These are phyloP conservation scores for Lydus trimaculatus DNA, from an alignment of 2,888 invertebrate genomes.

Conservation along the genomic window DNA sequence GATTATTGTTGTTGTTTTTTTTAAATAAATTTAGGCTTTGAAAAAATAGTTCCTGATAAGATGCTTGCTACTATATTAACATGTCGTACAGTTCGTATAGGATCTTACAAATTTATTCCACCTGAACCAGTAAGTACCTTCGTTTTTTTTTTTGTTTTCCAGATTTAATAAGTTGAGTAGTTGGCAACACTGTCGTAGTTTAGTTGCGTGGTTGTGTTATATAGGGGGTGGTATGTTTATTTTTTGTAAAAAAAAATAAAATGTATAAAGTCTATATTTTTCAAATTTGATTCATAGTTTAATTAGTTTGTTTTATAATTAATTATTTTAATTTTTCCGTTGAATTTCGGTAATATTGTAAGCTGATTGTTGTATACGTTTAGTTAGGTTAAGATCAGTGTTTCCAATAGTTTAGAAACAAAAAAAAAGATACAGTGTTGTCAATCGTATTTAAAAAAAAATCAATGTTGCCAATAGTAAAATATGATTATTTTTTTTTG, in stretches of 20 bases:
- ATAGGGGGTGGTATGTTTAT: neutral
- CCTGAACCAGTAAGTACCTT: conserved; percentile 70
- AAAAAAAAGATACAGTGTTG: neutral
- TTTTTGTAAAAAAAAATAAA: no score
- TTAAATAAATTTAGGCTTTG: conserved; percentile 10
- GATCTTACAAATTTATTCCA: conserved; percentile 82
- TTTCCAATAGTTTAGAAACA: neutral
- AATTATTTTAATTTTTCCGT: neutral
- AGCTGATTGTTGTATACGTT: neutral
- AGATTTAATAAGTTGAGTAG: neutral
- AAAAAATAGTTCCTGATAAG: conserved; percentile 15
- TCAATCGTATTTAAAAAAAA: neutral
- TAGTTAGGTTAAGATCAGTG: neutral
- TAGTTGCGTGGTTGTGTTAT: neutral
- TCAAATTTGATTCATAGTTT: no score
- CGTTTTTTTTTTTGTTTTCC: conserved; percentile 18
- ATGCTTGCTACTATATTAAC: conserved; percentile 29
- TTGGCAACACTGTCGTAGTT: neutral
- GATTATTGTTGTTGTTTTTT: no score
- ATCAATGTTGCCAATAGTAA: neutral
- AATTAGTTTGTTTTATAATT: no score
- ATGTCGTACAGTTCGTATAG: conserved; percentile 84
- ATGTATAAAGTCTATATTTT: no score
- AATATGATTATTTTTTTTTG: conserved; percentile 9
- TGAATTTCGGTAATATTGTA: neutral